Conservation (phyloP, 1,140 invertebrate species). For the Anthonomus grandis region DNA sequence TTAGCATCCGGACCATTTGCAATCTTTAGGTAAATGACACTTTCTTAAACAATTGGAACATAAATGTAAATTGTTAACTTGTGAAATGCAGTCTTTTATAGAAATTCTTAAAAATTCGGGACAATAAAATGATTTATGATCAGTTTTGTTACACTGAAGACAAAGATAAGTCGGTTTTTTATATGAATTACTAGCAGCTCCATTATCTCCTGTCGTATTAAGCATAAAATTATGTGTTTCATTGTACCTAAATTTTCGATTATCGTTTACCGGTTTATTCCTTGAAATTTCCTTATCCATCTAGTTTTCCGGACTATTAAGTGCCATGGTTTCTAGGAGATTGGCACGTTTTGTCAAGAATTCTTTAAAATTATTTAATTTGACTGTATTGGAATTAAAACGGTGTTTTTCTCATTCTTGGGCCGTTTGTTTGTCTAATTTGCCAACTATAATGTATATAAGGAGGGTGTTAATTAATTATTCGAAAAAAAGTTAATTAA, state of each 20-base stretch:
- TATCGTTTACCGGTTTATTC: background rate
- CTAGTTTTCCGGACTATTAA: background rate
- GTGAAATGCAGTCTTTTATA: background rate
- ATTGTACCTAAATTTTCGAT: background rate
- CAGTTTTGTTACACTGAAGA: background rate
- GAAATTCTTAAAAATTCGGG: background rate
- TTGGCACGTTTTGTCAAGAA: background rate
- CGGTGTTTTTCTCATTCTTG: background rate
- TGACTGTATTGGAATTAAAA: background rate
- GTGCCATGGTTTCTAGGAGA: conserved; percentile 1
- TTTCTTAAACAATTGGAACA: conserved; percentile 5
- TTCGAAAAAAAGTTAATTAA: too few species aligned
- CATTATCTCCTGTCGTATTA: background rate
- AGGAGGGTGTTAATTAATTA: too few species aligned
- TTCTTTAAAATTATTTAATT: background rate
- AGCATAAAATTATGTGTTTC: background rate
- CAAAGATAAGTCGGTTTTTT: background rate
- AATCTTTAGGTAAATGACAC: background rate
- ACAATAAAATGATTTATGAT: conserved; percentile 5
- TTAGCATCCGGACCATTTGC: too few species aligned
- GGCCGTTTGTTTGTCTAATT: background rate
- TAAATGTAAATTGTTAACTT: conserved; percentile 1
- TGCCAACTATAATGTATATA: background rate
- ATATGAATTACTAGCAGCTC: background rate
- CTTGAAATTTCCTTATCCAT: background rate